Conservation (phyloP, 37 sponge, comb jelly and placozoan genomes). For the Chondrilla cf. caribensis region DNA sequence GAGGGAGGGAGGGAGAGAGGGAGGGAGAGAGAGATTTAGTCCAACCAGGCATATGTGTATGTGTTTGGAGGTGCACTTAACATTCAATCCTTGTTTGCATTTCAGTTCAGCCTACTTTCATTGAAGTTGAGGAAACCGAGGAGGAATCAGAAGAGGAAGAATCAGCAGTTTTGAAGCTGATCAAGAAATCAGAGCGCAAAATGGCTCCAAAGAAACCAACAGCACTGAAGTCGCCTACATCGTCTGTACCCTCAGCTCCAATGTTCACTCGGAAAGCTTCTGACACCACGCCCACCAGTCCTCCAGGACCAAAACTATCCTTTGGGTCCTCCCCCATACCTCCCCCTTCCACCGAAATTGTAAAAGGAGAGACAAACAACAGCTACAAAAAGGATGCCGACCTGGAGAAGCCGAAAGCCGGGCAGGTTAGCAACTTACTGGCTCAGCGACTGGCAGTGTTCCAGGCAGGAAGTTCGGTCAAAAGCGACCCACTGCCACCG, state of each 20-base stretch:
- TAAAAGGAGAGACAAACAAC: not conserved
- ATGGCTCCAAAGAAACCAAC: not conserved
- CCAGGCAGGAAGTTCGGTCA: conserved; percentile 17
- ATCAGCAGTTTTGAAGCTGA: conserved; percentile 4
- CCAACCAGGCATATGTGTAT: not conserved
- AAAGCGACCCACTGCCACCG: not conserved
- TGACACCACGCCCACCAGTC: too few species aligned
- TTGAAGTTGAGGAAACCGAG: conserved; percentile 22
- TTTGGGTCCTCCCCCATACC: too few species aligned
- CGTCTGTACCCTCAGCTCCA: not conserved
- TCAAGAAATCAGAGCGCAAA: conserved; percentile 16
- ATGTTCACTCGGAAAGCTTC: not conserved
- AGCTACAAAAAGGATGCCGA: not conserved
- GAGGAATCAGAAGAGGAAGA: conserved; percentile 2
- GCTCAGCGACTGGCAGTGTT: conserved; percentile 34
- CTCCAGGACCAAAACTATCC: too few species aligned
- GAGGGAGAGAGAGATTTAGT: not conserved
- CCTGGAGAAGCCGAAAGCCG: not conserved
- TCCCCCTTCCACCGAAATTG: not conserved
- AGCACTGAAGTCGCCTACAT: not conserved
- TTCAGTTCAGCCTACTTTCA: not conserved
- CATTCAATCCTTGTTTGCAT: not conserved
- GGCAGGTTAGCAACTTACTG: not conserved
- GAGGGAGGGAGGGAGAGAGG: not conserved
- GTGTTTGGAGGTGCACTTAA: not conserved